Percentiles rank a stretch among this genome's conserved stretches.
Evolutionary conservation across 2,797 vertebrate genomes (phyloP).

Genomic region (Scarus forsteni): DNA sequence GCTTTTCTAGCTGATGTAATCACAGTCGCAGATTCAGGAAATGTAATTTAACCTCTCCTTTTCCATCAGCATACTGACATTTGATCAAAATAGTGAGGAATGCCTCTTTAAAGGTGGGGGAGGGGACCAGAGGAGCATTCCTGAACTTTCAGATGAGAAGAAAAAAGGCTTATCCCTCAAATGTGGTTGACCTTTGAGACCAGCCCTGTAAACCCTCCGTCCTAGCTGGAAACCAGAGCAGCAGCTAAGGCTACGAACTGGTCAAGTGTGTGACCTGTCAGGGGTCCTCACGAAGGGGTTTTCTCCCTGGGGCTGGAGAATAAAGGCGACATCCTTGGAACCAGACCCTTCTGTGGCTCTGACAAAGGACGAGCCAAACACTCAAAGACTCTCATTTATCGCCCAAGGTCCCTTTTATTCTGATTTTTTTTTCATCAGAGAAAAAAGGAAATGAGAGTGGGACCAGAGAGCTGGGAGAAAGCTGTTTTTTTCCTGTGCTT

Average conservation of each 20-base stretch:
- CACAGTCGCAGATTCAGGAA: not conserved
- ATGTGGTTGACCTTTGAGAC: conserved; percentile 70
- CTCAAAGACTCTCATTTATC: conserved; percentile 72
- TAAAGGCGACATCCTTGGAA: conserved; percentile 74
- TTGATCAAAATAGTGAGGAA: conserved; percentile 53
- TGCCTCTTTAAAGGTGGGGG: conserved; percentile 44
- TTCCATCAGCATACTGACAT: conserved; percentile 22
- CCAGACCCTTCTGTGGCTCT: conserved; percentile 64
- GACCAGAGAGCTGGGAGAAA: conserved; percentile 25
- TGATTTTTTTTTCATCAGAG: conserved; percentile 26
- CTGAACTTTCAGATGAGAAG: conserved; percentile 41
- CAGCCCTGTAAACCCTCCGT: conserved; percentile 56
- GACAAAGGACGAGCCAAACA: conserved; percentile 75
- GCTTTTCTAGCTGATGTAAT: conserved; percentile 21
- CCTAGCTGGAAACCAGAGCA: conserved; percentile 63
- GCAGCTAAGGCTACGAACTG: conserved; percentile 57
- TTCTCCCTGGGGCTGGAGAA: conserved; percentile 52
- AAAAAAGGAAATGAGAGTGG: conserved; percentile 49
- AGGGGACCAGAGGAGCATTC: conserved; percentile 44
- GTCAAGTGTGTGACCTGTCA: conserved; percentile 77
- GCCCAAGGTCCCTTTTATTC: conserved; percentile 48
- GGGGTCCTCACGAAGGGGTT: conserved; percentile 57
- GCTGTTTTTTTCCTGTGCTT: conserved; percentile 27
- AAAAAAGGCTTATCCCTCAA: conserved; percentile 44
- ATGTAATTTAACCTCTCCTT: not conserved